Evolutionary conservation across 1,140 invertebrate species (phyloP).

Genomic region (Pteromalus puparum): DNA sequence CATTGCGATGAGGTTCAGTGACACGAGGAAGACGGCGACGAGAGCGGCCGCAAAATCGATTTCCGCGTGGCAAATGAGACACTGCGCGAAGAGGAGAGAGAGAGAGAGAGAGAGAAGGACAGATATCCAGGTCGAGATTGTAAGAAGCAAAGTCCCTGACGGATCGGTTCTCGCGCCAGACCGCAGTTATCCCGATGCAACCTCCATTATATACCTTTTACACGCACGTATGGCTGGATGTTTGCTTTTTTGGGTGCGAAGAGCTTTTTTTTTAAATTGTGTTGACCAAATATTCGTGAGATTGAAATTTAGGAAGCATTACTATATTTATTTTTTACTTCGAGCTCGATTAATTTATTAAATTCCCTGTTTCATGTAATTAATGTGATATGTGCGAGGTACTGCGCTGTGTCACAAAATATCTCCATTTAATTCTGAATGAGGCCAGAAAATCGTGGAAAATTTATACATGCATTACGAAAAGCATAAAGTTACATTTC

Average conservation of each 20-base stretch:
- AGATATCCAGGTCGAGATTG: constrained; percentile 54
- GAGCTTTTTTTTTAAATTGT: background rate
- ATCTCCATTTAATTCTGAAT: too few species aligned
- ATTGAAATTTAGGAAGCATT: too few species aligned
- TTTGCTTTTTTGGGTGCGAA: constrained; percentile 37
- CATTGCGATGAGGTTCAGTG: constrained; percentile 58
- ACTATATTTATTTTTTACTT: too few species aligned
- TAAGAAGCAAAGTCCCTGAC: constrained; percentile 34
- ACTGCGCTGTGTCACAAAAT: too few species aligned
- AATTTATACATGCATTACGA: too few species aligned
- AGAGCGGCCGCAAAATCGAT: constrained; percentile 58
- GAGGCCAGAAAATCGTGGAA: too few species aligned
- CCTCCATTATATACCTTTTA: background rate
- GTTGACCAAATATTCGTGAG: constrained; percentile 9
- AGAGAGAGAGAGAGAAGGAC: constrained; percentile 50
- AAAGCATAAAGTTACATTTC: too few species aligned
- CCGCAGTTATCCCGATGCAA: background rate
- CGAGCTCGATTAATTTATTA: too few species aligned
- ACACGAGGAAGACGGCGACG: constrained; percentile 52
- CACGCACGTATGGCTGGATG: background rate
- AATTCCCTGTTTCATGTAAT: too few species aligned
- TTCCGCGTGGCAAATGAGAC: constrained; percentile 55
- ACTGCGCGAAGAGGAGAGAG: constrained; percentile 1
- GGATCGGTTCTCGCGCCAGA: constrained; percentile 29
- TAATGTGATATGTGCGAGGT: too few species aligned